Conservation (phyloP, 2,888 invertebrate species). For the Campoletis raptor region DNA sequence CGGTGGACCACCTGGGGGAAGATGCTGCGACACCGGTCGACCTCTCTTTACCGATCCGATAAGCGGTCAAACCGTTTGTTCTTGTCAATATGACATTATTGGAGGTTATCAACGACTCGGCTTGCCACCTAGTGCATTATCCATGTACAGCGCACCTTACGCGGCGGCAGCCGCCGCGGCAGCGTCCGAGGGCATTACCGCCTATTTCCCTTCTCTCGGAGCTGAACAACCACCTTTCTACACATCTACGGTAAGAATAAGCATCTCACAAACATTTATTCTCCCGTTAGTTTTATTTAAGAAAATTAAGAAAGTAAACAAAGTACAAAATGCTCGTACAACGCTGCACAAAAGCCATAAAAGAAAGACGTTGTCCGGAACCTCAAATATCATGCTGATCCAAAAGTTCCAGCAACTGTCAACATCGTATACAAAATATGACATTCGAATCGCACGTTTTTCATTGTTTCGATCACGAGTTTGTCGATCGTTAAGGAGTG, state of each 20-base stretch:
- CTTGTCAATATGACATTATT: conserved; percentile 92
- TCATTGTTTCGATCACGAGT: conserved; percentile 29
- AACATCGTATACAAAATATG: not conserved
- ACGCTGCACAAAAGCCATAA: not conserved
- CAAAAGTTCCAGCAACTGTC: not conserved
- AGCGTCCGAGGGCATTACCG: conserved; percentile 90
- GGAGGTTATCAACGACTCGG: conserved; percentile 93
- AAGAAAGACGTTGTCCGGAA: not conserved
- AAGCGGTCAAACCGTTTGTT: conserved; percentile 95
- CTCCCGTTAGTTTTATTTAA: not conserved
- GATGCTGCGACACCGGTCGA: conserved; percentile 97
- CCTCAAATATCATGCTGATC: not conserved
- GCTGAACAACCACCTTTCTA: conserved; percentile 95
- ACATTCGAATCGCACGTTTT: not conserved
- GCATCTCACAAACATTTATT: not conserved
- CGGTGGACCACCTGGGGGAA: conserved; percentile 79
- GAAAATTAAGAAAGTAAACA: not conserved
- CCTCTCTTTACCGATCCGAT: conserved; percentile 96
- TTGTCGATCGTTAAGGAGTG: conserved; percentile 1
- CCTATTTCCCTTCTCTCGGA: conserved; percentile 93
- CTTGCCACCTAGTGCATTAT: conserved; percentile 88
- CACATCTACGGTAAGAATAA: conserved; percentile 91
- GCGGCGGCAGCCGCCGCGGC: conserved; percentile 87
- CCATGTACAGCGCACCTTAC: conserved; percentile 93
- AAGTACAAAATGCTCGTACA: too few species aligned